phyloP scores from a whole-genome alignment of 2,113 vertebrate species.

The Jacana jacana region DNA sequence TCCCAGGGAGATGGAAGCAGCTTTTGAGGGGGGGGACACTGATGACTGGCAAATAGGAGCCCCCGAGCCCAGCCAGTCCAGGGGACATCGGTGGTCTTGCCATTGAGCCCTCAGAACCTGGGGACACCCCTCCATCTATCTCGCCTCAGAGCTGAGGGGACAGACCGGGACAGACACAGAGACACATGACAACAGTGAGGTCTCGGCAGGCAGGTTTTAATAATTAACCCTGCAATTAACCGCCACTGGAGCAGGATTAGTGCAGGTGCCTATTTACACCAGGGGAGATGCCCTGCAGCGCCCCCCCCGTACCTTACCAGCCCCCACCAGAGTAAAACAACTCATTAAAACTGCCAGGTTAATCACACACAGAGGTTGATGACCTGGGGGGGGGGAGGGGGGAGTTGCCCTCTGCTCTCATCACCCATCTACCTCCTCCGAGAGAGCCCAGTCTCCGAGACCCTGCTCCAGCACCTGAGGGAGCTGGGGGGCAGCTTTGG shows the following conservation, averaged over 20 bases:
- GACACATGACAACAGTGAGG: not conserved
- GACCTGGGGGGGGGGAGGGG: not conserved
- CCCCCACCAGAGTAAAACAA: not conserved
- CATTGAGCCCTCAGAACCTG: too few species aligned
- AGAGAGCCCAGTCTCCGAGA: not conserved
- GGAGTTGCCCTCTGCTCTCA: not conserved
- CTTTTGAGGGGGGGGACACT: not conserved
- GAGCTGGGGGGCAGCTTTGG: accelerated
- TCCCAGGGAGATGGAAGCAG: not conserved
- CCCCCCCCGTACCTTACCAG: not conserved
- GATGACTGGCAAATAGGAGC: not conserved
- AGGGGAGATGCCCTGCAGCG: not conserved
- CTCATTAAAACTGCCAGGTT: not conserved
- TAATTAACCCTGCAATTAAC: not conserved
- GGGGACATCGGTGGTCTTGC: not conserved
- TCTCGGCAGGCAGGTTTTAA: not conserved
- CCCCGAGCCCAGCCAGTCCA: not conserved
- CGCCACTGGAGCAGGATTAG: accelerated
- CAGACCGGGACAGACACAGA: too few species aligned
- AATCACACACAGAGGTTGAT: accelerated
- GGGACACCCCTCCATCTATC: too few species aligned
- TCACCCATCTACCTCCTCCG: not conserved
- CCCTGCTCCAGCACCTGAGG: not conserved
- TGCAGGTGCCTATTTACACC: not conserved
- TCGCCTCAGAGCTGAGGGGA: too few species aligned